A percentile compares a stretch with the other conserved stretches of the same genome.
These are phyloP conservation scores for Apodemia zela DNA, from an alignment of 2,888 invertebrate genomes.

Conservation along the genomic window DNA sequence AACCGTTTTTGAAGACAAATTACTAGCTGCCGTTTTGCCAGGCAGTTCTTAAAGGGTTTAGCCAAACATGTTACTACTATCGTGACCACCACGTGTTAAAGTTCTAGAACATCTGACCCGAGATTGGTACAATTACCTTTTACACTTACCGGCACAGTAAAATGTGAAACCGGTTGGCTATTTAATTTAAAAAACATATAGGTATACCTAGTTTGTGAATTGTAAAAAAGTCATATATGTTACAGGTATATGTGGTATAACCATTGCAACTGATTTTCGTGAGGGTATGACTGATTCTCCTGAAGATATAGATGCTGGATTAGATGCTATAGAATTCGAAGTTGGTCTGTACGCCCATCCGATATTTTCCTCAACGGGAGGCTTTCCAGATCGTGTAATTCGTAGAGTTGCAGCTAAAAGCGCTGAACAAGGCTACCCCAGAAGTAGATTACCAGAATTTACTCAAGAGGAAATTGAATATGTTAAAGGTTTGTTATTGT, in stretches of 20 bases:
- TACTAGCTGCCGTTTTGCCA: too few species aligned
- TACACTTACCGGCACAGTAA: too few species aligned
- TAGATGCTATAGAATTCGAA: constrained; percentile 51
- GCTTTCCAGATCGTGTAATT: constrained; percentile 82
- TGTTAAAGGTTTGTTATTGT: background rate
- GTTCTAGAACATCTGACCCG: too few species aligned
- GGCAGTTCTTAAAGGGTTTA: too few species aligned
- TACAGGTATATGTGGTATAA: constrained; percentile 53
- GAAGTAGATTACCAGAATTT: constrained; percentile 75
- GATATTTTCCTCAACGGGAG: constrained; percentile 77
- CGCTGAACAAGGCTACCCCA: constrained; percentile 73
- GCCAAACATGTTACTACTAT: too few species aligned
- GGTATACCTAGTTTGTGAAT: too few species aligned
- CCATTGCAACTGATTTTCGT: constrained; percentile 56
- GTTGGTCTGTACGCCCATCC: constrained; percentile 62
- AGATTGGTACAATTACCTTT: too few species aligned
- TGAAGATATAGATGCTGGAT: constrained; percentile 48
- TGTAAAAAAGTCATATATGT: too few species aligned
- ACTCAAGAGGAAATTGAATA: constrained; percentile 22
- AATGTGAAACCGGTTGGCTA: too few species aligned
- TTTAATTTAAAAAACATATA: too few species aligned
- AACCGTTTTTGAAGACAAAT: too few species aligned
- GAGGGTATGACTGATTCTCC: constrained; percentile 45
- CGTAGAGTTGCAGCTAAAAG: constrained; percentile 77
- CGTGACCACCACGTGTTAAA: too few species aligned